phyloP scores from a whole-genome alignment of 2,888 invertebrate species.

The Melieria crassipennis region DNA sequence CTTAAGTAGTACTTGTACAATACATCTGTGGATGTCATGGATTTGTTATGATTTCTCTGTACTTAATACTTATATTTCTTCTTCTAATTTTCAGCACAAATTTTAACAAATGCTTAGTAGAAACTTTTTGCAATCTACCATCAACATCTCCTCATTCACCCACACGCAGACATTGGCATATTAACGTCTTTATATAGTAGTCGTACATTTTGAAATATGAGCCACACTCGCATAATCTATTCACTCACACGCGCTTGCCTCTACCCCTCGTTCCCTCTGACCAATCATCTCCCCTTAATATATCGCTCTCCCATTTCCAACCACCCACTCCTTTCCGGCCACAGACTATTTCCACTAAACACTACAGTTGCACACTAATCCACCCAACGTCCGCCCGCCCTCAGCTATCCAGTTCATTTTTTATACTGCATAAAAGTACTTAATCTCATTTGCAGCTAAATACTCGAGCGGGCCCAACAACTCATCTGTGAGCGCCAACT shows the following conservation, averaged over 20 bases:
- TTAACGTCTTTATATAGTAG: background rate
- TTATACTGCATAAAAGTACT: slow-evolving; percentile 66
- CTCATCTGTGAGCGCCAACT: slow-evolving; percentile 18
- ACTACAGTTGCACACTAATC: slow-evolving; percentile 15
- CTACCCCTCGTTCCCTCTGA: background rate
- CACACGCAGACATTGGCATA: background rate
- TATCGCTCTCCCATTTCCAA: too few relatives aligned
- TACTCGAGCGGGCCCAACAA: slow-evolving; percentile 23
- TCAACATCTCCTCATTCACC: too few relatives aligned
- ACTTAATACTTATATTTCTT: too few relatives aligned
- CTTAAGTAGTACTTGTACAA: too few relatives aligned
- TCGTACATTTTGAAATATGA: too few relatives aligned
- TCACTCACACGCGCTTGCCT: background rate
- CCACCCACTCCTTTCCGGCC: too few relatives aligned
- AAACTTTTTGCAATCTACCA: background rate
- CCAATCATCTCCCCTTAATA: background rate
- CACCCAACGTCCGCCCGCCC: slow-evolving; percentile 4
- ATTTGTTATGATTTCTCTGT: too few relatives aligned
- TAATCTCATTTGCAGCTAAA: slow-evolving; percentile 58
- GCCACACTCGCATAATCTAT: background rate
- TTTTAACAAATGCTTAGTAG: slow-evolving; percentile 46
- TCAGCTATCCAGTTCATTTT: slow-evolving; percentile 50
- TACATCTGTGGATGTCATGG: too few relatives aligned
- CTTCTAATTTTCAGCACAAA: slow-evolving; percentile 17
- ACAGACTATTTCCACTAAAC: slow-evolving; percentile 9